Evolutionary conservation across 2,888 invertebrate genomes (phyloP).

Genomic region (Pegoplata infirma): DNA sequence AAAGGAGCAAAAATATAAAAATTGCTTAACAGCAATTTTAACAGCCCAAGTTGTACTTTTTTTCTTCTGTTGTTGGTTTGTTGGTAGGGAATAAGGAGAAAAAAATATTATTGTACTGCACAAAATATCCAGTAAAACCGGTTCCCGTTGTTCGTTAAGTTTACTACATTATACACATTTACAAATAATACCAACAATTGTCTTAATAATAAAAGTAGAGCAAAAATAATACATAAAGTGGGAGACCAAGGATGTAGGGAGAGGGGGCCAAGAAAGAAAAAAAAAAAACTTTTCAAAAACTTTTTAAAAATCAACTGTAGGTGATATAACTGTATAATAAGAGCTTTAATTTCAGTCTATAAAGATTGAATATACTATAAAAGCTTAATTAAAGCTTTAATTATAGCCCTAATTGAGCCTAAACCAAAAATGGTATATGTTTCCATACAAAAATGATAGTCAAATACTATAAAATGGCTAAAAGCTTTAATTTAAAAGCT

Average conservation of each 20-base stretch:
- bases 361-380: too few relatives aligned
- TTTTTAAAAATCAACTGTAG: too few relatives aligned
- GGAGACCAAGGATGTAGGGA: neutral
- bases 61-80: neutral
- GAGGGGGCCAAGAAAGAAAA: neutral
- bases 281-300: too few relatives aligned
- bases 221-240: slow-evolving; percentile 35
- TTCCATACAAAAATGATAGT: too few relatives aligned
- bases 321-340: too few relatives aligned
- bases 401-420: too few relatives aligned
- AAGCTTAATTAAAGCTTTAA: too few relatives aligned
- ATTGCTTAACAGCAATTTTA: neutral
- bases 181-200: slow-evolving; percentile 13
- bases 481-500: too few relatives aligned
- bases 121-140: slow-evolving; percentile 57
- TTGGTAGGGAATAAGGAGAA: slow-evolving; percentile 10
- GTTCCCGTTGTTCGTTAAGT: slow-evolving; percentile 32
- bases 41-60: slow-evolving; percentile 18
- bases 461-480: too few relatives aligned
- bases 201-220: slow-evolving; percentile 51
- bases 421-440: too few relatives aligned
- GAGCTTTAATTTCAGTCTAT: too few relatives aligned
- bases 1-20: neutral
- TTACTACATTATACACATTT: too few relatives aligned
- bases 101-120: neutral